These are phyloP conservation scores for Pyrgilauda ruficollis DNA, from an alignment of 2,113 vertebrate genomes.

Conservation along the genomic window DNA sequence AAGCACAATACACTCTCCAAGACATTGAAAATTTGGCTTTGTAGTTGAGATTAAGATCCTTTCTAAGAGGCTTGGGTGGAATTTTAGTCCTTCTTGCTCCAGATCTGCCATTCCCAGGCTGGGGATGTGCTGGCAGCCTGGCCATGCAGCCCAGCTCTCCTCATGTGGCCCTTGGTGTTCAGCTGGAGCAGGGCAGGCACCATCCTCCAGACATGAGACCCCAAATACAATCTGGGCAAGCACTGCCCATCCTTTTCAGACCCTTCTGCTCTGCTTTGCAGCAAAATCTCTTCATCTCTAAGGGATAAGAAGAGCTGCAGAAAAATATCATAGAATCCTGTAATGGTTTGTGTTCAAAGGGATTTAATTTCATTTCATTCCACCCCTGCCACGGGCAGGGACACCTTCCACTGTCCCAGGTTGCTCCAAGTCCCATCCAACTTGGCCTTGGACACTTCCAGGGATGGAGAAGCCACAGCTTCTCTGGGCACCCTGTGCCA, in stretches of 20 bases:
- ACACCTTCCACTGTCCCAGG: not conserved
- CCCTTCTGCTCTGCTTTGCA: not conserved
- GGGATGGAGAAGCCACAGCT: not conserved
- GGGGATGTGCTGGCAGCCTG: too few species aligned
- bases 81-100: not conserved
- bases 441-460: not conserved
- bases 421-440: accelerated
- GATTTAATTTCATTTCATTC: not conserved
- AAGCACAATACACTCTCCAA: not conserved
- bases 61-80: not conserved
- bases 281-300: not conserved
- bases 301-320: not conserved
- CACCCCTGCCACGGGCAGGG: not conserved
- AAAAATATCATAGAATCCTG: not conserved
- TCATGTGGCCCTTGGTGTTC: accelerated
- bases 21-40: not conserved
- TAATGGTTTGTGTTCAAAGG: not conserved
- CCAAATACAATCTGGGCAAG: accelerated
- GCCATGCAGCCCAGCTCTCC: accelerated
- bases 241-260: not conserved
- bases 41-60: not conserved
- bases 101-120: not conserved
- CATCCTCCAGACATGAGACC: not conserved
- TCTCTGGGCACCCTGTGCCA: not conserved
- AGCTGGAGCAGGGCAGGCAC: not conserved